A percentile compares a stretch with the other conserved stretches of the same genome.
Evolutionary conservation across 1,140 invertebrate genomes (phyloP).

Genomic region (Phortica variegata): DNA sequence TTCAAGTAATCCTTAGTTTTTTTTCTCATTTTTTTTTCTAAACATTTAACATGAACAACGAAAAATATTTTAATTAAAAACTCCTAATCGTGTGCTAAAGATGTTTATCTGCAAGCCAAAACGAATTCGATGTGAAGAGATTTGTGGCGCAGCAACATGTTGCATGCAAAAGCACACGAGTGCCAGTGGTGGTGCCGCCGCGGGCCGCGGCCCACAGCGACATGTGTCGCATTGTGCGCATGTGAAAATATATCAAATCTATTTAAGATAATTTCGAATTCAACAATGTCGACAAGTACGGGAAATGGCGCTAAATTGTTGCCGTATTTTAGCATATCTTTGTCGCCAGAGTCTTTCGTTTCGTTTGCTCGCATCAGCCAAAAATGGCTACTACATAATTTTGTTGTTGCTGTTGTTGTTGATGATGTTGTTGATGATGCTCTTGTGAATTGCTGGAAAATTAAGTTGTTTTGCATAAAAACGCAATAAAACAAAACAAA

Average conservation of each 20-base stretch:
- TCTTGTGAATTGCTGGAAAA: constrained; percentile 35
- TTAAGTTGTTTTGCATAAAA: constrained; percentile 55
- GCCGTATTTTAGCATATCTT: constrained; percentile 13
- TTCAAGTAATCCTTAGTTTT: no score
- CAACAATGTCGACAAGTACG: constrained; percentile 32
- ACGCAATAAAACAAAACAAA: constrained; percentile 47
- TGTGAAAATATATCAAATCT: constrained; percentile 55
- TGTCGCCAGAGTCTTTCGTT: constrained; percentile 23
- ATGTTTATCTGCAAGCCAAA: constrained; percentile 42
- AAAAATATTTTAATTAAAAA: constrained; percentile 55
- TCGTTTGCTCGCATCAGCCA: constrained; percentile 13
- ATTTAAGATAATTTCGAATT: constrained; percentile 53
- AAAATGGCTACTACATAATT: constrained; percentile 36
- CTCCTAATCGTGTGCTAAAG: constrained; percentile 50
- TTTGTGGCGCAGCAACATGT: constrained; percentile 27
- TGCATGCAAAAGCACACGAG: constrained; percentile 36
- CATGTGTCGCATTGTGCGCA: constrained; percentile 50
- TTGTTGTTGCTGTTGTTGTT: constrained; percentile 37
- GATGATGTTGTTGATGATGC: no score
- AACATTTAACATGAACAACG: constrained; percentile 9
- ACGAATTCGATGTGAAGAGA: constrained; percentile 25
- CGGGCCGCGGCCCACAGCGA: no score
- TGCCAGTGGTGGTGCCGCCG: no score
- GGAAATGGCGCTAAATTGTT: constrained; percentile 34
- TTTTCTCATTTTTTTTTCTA: no score